A percentile compares a stretch with the other conserved stretches of the same genome.
Evolutionary conservation across 2,797 vertebrate genomes (phyloP).

Genomic region (Malacoraja senta): DNA sequence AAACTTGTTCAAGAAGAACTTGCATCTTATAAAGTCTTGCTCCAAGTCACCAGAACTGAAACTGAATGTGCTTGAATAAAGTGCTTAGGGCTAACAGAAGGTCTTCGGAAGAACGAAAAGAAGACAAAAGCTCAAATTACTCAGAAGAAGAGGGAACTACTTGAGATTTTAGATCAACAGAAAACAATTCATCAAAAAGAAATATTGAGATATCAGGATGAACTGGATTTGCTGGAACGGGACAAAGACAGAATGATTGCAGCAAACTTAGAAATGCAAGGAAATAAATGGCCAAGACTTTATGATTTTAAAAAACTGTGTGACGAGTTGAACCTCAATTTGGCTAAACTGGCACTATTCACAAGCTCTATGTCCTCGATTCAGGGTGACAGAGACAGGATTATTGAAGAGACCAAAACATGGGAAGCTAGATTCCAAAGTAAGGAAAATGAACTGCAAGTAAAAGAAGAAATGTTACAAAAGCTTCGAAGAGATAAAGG

Average conservation of each 20-base stretch:
- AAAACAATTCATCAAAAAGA: conserved; percentile 53
- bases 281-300: conserved; percentile 55
- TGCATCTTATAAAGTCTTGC: conserved; percentile 46
- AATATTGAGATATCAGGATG: conserved; percentile 54
- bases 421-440: conserved; percentile 66
- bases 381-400: conserved; percentile 52
- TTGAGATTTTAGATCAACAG: conserved; percentile 52
- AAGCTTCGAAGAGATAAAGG: conserved; percentile 60
- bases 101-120: conserved; percentile 51
- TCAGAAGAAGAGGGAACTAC: conserved; percentile 46
- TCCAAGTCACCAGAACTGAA: conserved; percentile 56
- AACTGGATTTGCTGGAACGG: conserved; percentile 50
- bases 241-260: conserved; percentile 51
- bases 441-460: conserved; percentile 70
- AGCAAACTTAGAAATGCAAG: conserved; percentile 52
- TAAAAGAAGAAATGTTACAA: conserved; percentile 60
- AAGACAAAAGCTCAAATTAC: conserved; percentile 47
- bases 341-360: conserved; percentile 61
- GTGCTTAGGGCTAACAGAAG: conserved; percentile 54
- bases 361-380: conserved; percentile 56
- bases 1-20: conserved; percentile 53
- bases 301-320: conserved; percentile 59
- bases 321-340: conserved; percentile 55
- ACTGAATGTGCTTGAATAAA: conserved; percentile 52
- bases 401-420: conserved; percentile 53